phyloP scores from a whole-genome alignment of 1,140 invertebrate species.

The Neoseiulus cucumeris region DNA sequence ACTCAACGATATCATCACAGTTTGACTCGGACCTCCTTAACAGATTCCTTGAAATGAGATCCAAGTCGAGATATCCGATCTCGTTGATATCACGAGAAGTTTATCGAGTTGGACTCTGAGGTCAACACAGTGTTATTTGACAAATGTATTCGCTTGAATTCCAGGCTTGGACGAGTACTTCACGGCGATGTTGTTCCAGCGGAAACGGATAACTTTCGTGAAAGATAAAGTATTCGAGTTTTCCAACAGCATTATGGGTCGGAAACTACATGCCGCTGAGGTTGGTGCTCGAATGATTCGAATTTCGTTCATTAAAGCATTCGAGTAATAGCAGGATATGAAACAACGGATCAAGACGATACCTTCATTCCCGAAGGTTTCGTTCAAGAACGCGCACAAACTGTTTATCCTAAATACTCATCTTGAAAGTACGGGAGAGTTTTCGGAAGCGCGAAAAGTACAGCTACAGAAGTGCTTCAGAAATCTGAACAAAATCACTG shows the following conservation, averaged over 20 bases:
- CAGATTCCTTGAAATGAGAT: too few species aligned
- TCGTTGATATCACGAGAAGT: too few species aligned
- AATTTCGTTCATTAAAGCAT: neutral
- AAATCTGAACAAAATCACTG: slow-evolving; percentile 20
- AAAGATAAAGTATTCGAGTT: slow-evolving; percentile 30
- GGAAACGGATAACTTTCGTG: slow-evolving; percentile 28
- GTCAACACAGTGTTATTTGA: too few species aligned
- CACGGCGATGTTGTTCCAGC: slow-evolving; percentile 31
- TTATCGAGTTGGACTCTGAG: too few species aligned
- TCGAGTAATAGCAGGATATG: too few species aligned
- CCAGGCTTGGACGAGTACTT: slow-evolving; percentile 29
- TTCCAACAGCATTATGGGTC: slow-evolving; percentile 30
- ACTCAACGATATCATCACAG: too few species aligned
- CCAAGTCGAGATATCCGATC: too few species aligned
- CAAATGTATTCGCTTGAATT: too few species aligned
- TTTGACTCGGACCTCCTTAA: too few species aligned
- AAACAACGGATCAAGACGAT: neutral
- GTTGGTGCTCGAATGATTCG: slow-evolving; percentile 20
- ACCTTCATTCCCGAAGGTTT: slow-evolving; percentile 22
- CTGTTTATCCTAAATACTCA: slow-evolving; percentile 37
- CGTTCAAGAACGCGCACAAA: slow-evolving; percentile 22
- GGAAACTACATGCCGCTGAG: slow-evolving; percentile 33
- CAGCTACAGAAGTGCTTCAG: slow-evolving; percentile 32
- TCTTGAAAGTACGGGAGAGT: slow-evolving; percentile 37
- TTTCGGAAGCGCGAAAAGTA: slow-evolving; percentile 27